Evolutionary conservation across 2,888 invertebrate species (phyloP).

Genomic region (Drosophila nr. fundita): DNA sequence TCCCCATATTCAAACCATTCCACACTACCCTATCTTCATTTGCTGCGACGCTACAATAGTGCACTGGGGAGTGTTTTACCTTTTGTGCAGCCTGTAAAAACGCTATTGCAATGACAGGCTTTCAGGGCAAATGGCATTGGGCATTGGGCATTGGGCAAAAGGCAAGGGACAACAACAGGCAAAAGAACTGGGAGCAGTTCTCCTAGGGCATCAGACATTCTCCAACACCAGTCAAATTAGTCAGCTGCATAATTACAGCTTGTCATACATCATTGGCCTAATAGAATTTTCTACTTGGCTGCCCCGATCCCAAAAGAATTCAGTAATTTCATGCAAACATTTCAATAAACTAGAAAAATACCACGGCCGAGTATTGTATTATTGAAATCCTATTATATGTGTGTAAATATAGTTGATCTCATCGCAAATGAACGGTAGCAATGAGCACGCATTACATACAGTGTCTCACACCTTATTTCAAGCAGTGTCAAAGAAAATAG

Average conservation of each 20-base stretch:
- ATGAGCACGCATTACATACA: not conserved
- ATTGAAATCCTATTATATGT: not conserved
- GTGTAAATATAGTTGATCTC: not conserved
- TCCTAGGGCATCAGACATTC: slow-evolving; percentile 35
- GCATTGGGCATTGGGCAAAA: not conserved
- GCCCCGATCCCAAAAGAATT: slow-evolving; percentile 1
- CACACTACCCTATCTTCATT: not conserved
- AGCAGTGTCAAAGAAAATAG: no score
- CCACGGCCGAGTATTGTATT: not conserved
- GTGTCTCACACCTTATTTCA: no score
- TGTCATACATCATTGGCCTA: slow-evolving; percentile 41
- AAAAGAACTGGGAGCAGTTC: no score
- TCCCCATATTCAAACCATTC: not conserved
- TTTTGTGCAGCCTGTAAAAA: slow-evolving; percentile 44
- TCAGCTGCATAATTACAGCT: slow-evolving; percentile 64
- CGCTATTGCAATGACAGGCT: slow-evolving; percentile 27
- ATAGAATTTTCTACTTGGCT: slow-evolving; percentile 62
- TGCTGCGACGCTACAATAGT: slow-evolving; percentile 57
- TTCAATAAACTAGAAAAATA: not conserved
- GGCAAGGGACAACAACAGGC: not conserved
- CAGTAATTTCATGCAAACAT: slow-evolving; percentile 2
- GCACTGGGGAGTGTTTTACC: slow-evolving; percentile 71
- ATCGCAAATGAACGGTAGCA: not conserved
- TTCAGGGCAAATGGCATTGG: not conserved
- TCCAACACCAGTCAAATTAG: slow-evolving; percentile 60